phyloP scores from a whole-genome alignment of 2,797 vertebrate species.

The Peromyscus nudipes region DNA sequence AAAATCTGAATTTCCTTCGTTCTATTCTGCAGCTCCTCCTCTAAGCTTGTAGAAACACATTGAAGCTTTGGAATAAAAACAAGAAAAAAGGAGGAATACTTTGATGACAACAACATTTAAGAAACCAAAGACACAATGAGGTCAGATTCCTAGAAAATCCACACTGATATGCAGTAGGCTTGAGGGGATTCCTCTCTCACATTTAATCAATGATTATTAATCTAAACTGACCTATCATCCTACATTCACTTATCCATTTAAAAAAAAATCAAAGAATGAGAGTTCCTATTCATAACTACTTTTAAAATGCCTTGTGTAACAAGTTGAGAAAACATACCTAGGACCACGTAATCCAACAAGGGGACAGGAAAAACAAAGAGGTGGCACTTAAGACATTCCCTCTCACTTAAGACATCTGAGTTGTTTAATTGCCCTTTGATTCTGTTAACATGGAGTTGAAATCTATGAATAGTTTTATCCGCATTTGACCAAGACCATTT shows the following conservation, averaged over 20 bases:
- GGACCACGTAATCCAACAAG: background rate
- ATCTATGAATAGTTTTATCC: conserved; percentile 68
- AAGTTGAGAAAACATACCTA: background rate
- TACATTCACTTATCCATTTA: background rate
- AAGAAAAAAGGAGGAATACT: background rate
- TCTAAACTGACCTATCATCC: background rate
- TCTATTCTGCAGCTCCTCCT: too few relatives aligned
- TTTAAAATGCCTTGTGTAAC: background rate
- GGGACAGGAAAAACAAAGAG: too few relatives aligned
- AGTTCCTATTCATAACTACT: background rate
- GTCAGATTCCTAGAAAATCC: background rate
- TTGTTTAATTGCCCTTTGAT: conserved; percentile 51
- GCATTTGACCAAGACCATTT: conserved; percentile 50
- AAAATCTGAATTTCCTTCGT: too few relatives aligned
- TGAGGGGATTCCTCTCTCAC: background rate
- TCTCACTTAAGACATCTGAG: conserved; percentile 27
- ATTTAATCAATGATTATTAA: background rate
- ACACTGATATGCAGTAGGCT: background rate
- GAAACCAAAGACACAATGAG: background rate
- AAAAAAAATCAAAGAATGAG: background rate
- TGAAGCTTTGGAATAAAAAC: too few relatives aligned
- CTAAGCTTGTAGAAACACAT: too few relatives aligned
- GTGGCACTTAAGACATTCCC: background rate
- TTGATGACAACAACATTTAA: background rate
- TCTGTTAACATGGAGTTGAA: conserved; percentile 16